A percentile compares a stretch with the other conserved stretches of the same genome.
phyloP scores from a whole-genome alignment of 2,888 invertebrate genomes.

The Morpho achilles region DNA sequence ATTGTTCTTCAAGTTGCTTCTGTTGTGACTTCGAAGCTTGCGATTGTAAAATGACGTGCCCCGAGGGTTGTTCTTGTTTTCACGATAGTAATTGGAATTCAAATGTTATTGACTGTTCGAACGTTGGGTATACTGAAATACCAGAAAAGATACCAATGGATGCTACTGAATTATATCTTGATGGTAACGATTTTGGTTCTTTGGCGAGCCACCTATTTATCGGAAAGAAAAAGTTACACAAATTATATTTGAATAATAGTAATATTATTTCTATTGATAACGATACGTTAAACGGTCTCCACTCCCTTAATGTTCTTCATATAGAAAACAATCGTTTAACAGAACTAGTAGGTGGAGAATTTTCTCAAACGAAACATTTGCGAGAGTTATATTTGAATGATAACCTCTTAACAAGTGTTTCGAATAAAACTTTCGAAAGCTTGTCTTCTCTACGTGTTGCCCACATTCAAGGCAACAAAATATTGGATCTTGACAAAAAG shows the following conservation, averaged over 20 bases:
- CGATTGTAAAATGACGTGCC: conserved; percentile 94
- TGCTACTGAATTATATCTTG: conserved; percentile 91
- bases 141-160: conserved; percentile 92
- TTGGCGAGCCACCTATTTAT: conserved; percentile 90
- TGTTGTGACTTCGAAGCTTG: conserved; percentile 94
- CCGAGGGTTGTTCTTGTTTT: conserved; percentile 90
- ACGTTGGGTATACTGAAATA: conserved; percentile 84
- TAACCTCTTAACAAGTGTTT: conserved; percentile 85
- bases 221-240: conserved; percentile 88
- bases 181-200: conserved; percentile 87
- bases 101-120: conserved; percentile 90
- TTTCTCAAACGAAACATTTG: conserved; percentile 86
- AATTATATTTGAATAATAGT: conserved; percentile 87
- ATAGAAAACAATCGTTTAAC: conserved; percentile 87
- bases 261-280: conserved; percentile 86
- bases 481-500: conserved; percentile 84
- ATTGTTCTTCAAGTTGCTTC: conserved; percentile 90
- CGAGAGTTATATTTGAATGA: conserved; percentile 89
- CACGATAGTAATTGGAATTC: conserved; percentile 91
- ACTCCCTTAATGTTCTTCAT: conserved; percentile 85
- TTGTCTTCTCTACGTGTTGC: conserved; percentile 85
- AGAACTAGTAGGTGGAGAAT: conserved; percentile 86
- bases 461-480: conserved; percentile 86
- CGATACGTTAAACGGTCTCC: conserved; percentile 88
- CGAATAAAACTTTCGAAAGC: conserved; percentile 86